phyloP scores from a whole-genome alignment of 2,888 invertebrate species.

The Drosophila kuntzei region DNA sequence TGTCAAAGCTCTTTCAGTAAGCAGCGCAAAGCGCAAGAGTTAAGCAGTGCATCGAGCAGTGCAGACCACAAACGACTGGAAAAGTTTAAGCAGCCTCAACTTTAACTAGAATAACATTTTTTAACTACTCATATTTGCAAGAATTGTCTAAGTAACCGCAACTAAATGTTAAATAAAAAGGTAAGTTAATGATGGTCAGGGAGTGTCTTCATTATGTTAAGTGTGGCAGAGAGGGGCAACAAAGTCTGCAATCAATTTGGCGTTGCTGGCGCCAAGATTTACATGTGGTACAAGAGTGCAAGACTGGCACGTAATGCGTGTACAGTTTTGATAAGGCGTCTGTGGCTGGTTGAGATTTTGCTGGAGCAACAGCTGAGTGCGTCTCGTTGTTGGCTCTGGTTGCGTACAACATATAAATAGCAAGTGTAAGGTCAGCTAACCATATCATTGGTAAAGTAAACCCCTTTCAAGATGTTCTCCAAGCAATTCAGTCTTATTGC shows the following conservation, averaged over 20 bases:
- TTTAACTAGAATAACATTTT: neutral
- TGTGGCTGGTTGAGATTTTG: slow-evolving; percentile 12
- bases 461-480: slow-evolving; percentile 32
- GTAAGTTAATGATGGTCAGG: slow-evolving; percentile 3
- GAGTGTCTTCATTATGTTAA: neutral
- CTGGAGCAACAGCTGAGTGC: neutral
- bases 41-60: neutral
- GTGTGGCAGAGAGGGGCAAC: neutral
- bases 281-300: slow-evolving; percentile 1
- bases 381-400: slow-evolving; percentile 3
- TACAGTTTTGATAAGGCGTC: slow-evolving; percentile 5
- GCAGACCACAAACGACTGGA: neutral
- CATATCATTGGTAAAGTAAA: slow-evolving; percentile 21
- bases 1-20: neutral
- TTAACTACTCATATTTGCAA: neutral
- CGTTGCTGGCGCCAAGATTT: slow-evolving; percentile 13
- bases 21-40: slow-evolving; percentile 12
- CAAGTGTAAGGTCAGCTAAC: slow-evolving; percentile 13
- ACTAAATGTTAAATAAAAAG: slow-evolving; percentile 5
- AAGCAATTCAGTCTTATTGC: slow-evolving; percentile 4
- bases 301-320: slow-evolving; percentile 41
- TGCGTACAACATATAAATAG: slow-evolving; percentile 36
- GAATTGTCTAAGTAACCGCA: neutral
- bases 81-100: neutral
- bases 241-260: slow-evolving; percentile 4